Evolutionary conservation across 2,113 vertebrate genomes (phyloP).

Genomic region (Calidris pugnax): DNA sequence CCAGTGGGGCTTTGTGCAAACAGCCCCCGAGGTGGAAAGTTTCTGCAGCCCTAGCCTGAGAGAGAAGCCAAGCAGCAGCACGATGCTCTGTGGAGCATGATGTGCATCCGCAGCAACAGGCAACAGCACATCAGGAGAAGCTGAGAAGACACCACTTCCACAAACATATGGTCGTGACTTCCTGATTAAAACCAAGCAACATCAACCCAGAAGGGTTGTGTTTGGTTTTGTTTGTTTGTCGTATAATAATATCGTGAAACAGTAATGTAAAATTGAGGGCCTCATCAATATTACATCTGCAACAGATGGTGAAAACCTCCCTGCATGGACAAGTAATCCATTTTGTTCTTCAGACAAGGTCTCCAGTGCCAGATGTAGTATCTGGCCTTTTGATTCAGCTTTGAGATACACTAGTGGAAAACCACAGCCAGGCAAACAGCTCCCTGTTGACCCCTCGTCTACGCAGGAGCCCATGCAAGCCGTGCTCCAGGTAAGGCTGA

Average conservation of each 20-base stretch:
- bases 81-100: fast-evolving
- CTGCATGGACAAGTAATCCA: background rate
- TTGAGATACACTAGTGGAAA: background rate
- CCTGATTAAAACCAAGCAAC: background rate
- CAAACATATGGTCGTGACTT: background rate
- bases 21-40: fast-evolving
- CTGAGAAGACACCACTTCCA: background rate
- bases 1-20: background rate
- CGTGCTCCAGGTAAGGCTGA: background rate
- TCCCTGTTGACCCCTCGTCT: background rate
- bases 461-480: background rate
- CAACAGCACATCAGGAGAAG: background rate
- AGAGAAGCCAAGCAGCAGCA: background rate
- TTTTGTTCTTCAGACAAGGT: background rate
- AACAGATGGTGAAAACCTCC: background rate
- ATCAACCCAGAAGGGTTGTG: background rate
- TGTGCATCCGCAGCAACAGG: background rate
- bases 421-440: background rate
- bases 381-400: background rate
- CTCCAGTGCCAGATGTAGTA: background rate
- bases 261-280: background rate
- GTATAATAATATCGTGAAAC: background rate
- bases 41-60: fast-evolving
- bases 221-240: background rate
- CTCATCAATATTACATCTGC: background rate